These are phyloP conservation scores for Harpagus bidentatus DNA, from an alignment of 2,113 vertebrate species.

Conservation along the genomic window DNA sequence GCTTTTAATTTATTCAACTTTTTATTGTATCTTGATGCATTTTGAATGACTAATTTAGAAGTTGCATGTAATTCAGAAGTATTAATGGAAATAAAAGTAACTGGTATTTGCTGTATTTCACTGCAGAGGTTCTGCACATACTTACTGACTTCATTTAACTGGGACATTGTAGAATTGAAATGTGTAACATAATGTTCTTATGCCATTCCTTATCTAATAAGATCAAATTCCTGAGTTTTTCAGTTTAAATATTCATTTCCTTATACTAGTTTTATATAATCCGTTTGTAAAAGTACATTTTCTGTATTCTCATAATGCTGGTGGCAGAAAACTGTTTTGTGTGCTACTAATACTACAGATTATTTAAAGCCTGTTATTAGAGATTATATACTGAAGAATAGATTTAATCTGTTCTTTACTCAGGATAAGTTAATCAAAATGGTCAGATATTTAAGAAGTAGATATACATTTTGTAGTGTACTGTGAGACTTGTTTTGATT, in stretches of 20 bases:
- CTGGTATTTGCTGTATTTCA: neutral
- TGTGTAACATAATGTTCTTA: neutral
- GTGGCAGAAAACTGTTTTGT: neutral
- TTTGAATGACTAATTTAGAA: neutral
- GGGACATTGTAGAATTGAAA: neutral
- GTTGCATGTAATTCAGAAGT: neutral
- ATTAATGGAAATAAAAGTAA: neutral
- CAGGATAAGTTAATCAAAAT: neutral
- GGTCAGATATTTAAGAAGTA: neutral
- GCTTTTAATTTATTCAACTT: neutral
- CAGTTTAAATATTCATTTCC: neutral
- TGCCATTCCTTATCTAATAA: neutral
- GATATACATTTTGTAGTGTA: neutral
- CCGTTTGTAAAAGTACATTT: neutral
- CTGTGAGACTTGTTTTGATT: neutral
- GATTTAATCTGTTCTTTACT: neutral
- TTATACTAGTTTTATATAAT: neutral
- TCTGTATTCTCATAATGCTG: neutral
- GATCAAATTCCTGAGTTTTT: neutral
- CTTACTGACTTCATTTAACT: neutral
- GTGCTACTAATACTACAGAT: neutral
- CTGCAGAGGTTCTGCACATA: neutral
- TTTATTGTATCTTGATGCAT: neutral
- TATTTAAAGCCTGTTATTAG: neutral
- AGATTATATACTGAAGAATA: neutral